These are phyloP conservation scores for Drosophila kokeensis DNA, from an alignment of 2,888 invertebrate genomes.

Conservation along the genomic window DNA sequence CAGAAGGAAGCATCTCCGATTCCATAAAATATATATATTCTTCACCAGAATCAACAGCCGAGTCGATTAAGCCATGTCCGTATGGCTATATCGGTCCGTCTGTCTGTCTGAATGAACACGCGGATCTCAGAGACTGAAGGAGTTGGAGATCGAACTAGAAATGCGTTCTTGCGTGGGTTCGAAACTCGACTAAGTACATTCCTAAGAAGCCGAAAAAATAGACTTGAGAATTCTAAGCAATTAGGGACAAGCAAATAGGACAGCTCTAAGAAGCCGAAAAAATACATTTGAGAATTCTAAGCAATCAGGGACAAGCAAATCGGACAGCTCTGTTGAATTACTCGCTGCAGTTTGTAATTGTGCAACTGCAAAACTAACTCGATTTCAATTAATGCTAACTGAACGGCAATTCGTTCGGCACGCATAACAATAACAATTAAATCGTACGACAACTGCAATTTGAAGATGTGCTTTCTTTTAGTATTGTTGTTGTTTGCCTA, in stretches of 20 bases:
- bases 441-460: constrained; percentile 81
- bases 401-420: constrained; percentile 55
- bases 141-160: no score
- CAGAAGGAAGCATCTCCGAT: no score
- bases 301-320: neutral
- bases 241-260: no score
- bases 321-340: neutral
- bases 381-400: constrained; percentile 40
- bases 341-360: constrained; percentile 17
- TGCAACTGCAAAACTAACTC: constrained; percentile 2
- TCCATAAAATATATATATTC: no score
- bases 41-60: no score
- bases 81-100: no score
- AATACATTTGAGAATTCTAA: constrained; percentile 17
- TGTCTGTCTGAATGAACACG: no score
- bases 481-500: constrained; percentile 4
- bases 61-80: no score
- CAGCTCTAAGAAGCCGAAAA: neutral
- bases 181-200: neutral
- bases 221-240: constrained; percentile 17
- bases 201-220: neutral
- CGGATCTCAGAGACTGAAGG: no score
- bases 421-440: constrained; percentile 81
- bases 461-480: constrained; percentile 62
- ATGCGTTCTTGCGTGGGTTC: neutral